A percentile compares a stretch with the other conserved stretches of the same genome.
These are phyloP conservation scores for Idaea aversata DNA, from an alignment of 2,888 invertebrate species.

Conservation along the genomic window DNA sequence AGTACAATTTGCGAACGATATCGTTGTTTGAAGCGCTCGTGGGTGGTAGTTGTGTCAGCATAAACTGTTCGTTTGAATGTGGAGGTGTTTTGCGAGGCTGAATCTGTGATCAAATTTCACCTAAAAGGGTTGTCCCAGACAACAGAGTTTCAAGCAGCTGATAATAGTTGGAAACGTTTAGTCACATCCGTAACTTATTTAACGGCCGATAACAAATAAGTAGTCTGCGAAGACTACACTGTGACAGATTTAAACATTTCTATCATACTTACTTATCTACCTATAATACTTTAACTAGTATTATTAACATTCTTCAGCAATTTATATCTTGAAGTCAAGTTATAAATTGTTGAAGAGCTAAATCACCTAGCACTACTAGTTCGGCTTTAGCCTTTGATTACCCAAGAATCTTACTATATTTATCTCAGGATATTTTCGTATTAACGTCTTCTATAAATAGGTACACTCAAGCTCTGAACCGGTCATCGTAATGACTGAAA, in stretches of 20 bases:
- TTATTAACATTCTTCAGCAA: no score
- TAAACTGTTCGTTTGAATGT: background rate
- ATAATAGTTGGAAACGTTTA: background rate
- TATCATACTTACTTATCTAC: no score
- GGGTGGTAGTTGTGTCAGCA: background rate
- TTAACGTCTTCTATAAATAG: background rate
- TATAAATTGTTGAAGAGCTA: no score
- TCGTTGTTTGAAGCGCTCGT: background rate
- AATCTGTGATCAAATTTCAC: conserved; percentile 1
- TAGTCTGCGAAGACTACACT: no score
- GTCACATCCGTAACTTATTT: background rate
- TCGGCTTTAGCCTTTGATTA: background rate
- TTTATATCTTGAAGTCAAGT: no score
- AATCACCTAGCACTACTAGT: background rate
- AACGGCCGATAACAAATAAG: background rate
- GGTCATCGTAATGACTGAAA: background rate
- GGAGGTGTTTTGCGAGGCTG: background rate
- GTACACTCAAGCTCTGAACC: background rate
- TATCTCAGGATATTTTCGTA: background rate
- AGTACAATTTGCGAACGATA: conserved; percentile 12
- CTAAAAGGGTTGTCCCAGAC: background rate
- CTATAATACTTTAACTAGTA: no score
- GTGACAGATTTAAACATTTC: no score
- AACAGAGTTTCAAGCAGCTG: background rate
- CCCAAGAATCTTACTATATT: background rate